These are phyloP conservation scores for Arge pagana DNA, from an alignment of 2,888 invertebrate species.

Conservation along the genomic window DNA sequence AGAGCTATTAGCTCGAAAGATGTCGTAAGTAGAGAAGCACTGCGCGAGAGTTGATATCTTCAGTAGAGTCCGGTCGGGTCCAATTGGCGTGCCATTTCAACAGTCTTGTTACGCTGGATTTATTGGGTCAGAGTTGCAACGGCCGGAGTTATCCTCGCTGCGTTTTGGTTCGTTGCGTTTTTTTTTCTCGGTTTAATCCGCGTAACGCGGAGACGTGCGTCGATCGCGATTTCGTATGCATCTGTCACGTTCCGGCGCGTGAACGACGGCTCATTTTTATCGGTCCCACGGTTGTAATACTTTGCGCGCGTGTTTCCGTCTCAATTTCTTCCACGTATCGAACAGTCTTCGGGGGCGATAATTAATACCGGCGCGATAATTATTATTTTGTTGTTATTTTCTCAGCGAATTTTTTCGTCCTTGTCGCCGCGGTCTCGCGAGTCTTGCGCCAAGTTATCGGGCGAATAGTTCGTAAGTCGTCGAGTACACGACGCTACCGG, in stretches of 20 bases:
- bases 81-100: constrained; percentile 44
- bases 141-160: neutral
- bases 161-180: neutral
- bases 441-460: no score
- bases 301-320: neutral
- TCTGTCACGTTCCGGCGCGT: no score
- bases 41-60: constrained; percentile 19
- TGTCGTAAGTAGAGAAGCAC: neutral
- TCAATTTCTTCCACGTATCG: neutral
- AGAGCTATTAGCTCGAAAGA: no score
- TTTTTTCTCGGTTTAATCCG: no score
- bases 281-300: neutral
- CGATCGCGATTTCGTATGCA: no score
- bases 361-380: constrained; percentile 7
- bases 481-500: constrained; percentile 28
- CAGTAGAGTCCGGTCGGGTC: constrained; percentile 53
- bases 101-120: constrained; percentile 11
- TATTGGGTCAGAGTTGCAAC: neutral
- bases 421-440: no score
- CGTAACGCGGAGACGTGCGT: no score
- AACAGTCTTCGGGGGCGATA: constrained; percentile 2
- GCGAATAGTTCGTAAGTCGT: no score
- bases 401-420: no score
- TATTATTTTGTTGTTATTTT: no score
- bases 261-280: neutral